Base-by-base conservation (phyloP, 2,888 invertebrate genomes). In the Nudaria mundana region DNA sequence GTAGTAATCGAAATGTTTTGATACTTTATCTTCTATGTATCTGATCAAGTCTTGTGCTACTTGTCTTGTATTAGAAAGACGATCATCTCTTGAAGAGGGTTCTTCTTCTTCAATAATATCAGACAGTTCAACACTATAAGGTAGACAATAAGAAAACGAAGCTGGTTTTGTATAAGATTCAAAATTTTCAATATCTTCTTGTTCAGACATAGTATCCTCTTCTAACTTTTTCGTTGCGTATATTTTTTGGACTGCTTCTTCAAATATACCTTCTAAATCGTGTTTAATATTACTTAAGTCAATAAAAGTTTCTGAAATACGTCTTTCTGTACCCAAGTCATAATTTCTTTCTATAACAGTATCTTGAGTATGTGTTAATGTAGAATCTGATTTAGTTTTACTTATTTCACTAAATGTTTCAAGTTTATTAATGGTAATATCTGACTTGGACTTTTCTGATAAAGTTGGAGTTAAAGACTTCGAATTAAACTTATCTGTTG, bases 51-150 rank as follows among this genome's bases (percentile, higher is more conserved):
- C 80, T 63, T 85, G 82, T 0, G 86, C 86, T 1, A 63, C 53
- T 31, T 66, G 63, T 46, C 58, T 70, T 1, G 76, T 67, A 37
- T 75, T 64, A 2, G 56, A 43, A 13, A 78, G 47, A 38, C 68
- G 66, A 38, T 83, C 81, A 40, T 62, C 80, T 52, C 69, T 69
- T 16, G 80, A 81, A 0, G 86, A 84, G 0, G 76, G 74, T 48
- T 88, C 88, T 12, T 88, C 88, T 66, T 88, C 88, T 60, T 88
- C 88, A 12, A 85, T 44, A 7, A 88, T 88, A 51, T 88, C 88
- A 1, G 88, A 88, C 5, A 88, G 37, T 35, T 88, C 87, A 1
- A 86, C 77, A 40, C 87, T 86, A 35, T 76, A 86, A 0, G 81
- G 82, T 18, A 81, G 40, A 44, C 70, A 72, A 33, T 68, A 81